Percentiles rank a stretch among this genome's conserved stretches.
Conservation (phyloP, 2,797 vertebrate genomes). For the Sebastolobus altivelis region DNA sequence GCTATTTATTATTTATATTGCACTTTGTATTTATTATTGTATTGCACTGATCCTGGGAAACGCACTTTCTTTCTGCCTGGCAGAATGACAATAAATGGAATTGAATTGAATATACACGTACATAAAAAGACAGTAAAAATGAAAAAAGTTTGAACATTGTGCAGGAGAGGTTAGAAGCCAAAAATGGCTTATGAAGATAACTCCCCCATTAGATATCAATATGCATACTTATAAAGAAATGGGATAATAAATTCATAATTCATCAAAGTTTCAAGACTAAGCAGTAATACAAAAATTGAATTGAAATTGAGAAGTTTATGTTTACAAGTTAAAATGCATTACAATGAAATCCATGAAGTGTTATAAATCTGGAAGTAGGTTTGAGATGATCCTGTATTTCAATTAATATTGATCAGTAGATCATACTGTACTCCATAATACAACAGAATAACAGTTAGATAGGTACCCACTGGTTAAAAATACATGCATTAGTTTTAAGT, state of each 20-base stretch:
- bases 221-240: neutral
- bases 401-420: neutral
- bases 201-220: neutral
- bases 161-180: neutral
- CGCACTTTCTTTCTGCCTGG: no score
- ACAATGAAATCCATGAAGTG: neutral
- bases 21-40: no score
- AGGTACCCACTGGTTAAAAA: no score
- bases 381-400: neutral
- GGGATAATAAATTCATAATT: neutral
- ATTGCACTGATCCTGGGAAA: no score
- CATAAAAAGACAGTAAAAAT: neutral
- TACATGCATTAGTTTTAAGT: neutral
- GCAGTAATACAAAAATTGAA: neutral
- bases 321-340: neutral
- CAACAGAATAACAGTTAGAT: neutral
- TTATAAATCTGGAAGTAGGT: neutral
- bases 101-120: neutral
- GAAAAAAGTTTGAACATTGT: neutral
- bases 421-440: neutral
- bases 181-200: neutral
- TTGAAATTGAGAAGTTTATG: neutral
- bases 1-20: no score
- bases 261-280: neutral
- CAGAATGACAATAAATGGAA: no score